Conservation (phyloP, 2,888 invertebrate species). For the Hirtodrosophila cameraria region DNA sequence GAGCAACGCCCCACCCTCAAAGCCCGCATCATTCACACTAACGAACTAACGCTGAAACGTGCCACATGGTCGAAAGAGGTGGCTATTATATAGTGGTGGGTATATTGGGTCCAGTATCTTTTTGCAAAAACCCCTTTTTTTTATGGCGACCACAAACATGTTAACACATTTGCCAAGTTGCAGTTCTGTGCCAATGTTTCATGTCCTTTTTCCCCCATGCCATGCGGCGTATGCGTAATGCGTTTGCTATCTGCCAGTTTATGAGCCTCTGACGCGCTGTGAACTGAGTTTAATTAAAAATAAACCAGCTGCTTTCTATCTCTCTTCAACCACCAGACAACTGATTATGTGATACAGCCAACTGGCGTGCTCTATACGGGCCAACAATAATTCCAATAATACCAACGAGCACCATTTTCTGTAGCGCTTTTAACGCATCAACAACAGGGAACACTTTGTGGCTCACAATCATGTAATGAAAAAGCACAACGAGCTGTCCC, state of each 20-base stretch:
- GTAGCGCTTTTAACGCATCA: conserved; percentile 36
- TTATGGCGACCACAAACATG: conserved; percentile 72
- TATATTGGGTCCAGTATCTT: conserved; percentile 38
- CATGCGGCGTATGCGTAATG: conserved; percentile 53
- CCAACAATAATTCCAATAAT: conserved; percentile 13
- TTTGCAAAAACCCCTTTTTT: conserved; percentile 52
- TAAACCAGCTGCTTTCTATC: conserved; percentile 46
- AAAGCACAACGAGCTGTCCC: conserved; percentile 25
- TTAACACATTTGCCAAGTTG: conserved; percentile 66
- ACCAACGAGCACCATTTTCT: conserved; percentile 4
- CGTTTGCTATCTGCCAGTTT: conserved; percentile 40
- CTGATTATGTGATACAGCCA: conserved; percentile 56
- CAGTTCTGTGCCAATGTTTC: conserved; percentile 39
- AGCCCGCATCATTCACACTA: conserved; percentile 60
- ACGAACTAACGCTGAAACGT: conserved; percentile 64
- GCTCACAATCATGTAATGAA: conserved; percentile 60
- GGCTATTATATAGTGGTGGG: conserved; percentile 1
- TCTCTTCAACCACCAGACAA: conserved; percentile 14
- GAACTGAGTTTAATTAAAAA: conserved; percentile 70
- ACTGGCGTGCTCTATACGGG: conserved; percentile 14
- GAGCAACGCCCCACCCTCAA: conserved; percentile 31
- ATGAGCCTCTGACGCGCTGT: conserved; percentile 47
- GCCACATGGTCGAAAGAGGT: conserved; percentile 25
- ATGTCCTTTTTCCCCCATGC: conserved; percentile 9
- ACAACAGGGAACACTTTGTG: conserved; percentile 39